Evolutionary conservation across 2,797 vertebrate genomes (phyloP).

Genomic region (Vultur gryphus): DNA sequence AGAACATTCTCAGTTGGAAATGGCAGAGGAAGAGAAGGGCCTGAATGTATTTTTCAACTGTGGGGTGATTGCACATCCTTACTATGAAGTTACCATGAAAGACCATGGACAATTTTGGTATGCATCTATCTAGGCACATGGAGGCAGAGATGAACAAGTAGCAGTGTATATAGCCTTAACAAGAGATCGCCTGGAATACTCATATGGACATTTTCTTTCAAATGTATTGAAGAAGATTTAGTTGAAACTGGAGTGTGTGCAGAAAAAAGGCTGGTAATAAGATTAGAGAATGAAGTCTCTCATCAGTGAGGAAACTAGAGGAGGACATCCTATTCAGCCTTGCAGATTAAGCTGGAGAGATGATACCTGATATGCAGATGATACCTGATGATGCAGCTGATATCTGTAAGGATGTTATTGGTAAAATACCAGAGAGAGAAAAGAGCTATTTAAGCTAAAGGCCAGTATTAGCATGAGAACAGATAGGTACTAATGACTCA

Average conservation of each 20-base stretch:
- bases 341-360: not conserved
- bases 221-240: not conserved
- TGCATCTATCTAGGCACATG: not conserved
- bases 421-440: not conserved
- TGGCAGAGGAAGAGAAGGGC: not conserved
- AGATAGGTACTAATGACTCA: not conserved
- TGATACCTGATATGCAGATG: not conserved
- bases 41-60: not conserved
- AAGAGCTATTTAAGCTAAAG: not conserved
- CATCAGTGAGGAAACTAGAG: not conserved
- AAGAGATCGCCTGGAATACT: rapidly evolving
- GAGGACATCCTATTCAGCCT: not conserved
- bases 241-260: not conserved
- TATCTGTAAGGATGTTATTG: not conserved
- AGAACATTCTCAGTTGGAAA: not conserved
- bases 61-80: not conserved
- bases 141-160: not conserved
- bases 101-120: not conserved
- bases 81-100: not conserved
- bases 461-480: not conserved
- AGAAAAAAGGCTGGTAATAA: not conserved
- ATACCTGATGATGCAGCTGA: not conserved
- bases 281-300: not conserved
- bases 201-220: not conserved
- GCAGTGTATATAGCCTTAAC: not conserved